A percentile compares a stretch with the other conserved stretches of the same genome.
Evolutionary conservation across 2,113 vertebrate genomes (phyloP).

Genomic region (Phyllostomus discolor): DNA sequence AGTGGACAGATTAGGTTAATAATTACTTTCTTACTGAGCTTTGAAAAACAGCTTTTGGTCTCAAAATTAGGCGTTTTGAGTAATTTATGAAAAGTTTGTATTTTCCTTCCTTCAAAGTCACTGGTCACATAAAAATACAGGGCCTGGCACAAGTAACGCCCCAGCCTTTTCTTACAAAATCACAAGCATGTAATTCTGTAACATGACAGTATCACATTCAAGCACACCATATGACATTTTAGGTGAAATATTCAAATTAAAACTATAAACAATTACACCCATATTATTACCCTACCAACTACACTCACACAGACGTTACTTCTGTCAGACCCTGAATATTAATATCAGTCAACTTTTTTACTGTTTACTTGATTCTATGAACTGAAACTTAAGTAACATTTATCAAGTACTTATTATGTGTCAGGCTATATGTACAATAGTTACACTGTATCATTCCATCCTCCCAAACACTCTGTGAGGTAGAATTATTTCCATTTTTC

Average conservation of each 20-base stretch:
- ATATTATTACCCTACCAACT: no score
- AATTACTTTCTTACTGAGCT: slow-evolving; percentile 41
- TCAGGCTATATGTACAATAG: background rate
- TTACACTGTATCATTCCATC: background rate
- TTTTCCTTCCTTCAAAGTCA: background rate
- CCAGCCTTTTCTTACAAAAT: no score
- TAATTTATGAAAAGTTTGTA: background rate
- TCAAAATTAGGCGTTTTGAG: background rate
- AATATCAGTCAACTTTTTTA: background rate
- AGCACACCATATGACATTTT: no score
- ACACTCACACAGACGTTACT: no score
- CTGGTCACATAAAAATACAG: background rate
- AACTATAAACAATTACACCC: no score
- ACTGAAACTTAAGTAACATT: background rate
- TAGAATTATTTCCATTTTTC: background rate
- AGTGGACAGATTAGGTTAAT: slow-evolving; percentile 32
- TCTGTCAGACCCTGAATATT: background rate
- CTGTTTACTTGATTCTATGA: background rate
- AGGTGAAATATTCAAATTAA: no score
- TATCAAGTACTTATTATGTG: background rate
- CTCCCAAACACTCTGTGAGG: background rate
- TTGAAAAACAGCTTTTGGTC: background rate
- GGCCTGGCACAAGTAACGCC: no score
- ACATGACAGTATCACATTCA: no score
- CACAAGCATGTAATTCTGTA: no score